A percentile compares a stretch with the other conserved stretches of the same genome.
phyloP scores from a whole-genome alignment of 2,113 vertebrate species.

The Thermophis baileyi region DNA sequence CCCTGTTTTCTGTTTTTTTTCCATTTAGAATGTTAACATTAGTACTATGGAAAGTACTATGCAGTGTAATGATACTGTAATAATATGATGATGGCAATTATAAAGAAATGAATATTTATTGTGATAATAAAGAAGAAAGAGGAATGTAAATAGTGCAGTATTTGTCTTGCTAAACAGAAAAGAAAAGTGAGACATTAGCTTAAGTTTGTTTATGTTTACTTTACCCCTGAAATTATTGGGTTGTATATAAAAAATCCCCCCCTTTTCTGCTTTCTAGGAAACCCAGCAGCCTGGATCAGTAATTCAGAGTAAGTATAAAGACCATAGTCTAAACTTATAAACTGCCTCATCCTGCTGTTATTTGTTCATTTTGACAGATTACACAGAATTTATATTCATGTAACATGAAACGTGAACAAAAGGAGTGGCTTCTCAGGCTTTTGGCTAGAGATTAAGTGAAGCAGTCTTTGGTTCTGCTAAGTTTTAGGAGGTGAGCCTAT shows the following conservation, averaged over 20 bases:
- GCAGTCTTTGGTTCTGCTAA: neutral
- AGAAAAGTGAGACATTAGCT: neutral
- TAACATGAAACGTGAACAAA: neutral
- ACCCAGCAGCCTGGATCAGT: slow-evolving; percentile 65
- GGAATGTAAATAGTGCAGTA: neutral
- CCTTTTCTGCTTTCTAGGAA: slow-evolving; percentile 72
- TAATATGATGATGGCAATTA: neutral
- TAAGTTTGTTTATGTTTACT: neutral
- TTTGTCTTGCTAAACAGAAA: neutral
- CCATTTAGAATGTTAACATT: neutral
- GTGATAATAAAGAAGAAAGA: neutral
- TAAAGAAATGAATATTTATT: neutral
- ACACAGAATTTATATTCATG: neutral
- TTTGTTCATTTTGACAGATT: neutral
- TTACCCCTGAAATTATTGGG: neutral
- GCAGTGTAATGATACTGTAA: neutral
- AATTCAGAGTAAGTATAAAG: slow-evolving; percentile 81
- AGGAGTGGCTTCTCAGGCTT: neutral
- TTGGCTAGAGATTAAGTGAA: neutral
- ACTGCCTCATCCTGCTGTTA: neutral
- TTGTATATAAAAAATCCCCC: neutral
- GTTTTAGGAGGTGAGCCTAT: neutral
- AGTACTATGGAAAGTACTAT: neutral
- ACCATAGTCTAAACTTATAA: neutral
- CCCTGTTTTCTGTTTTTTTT: neutral